phyloP scores from a whole-genome alignment of 2,113 vertebrate genomes.

The Uria lomvia region DNA sequence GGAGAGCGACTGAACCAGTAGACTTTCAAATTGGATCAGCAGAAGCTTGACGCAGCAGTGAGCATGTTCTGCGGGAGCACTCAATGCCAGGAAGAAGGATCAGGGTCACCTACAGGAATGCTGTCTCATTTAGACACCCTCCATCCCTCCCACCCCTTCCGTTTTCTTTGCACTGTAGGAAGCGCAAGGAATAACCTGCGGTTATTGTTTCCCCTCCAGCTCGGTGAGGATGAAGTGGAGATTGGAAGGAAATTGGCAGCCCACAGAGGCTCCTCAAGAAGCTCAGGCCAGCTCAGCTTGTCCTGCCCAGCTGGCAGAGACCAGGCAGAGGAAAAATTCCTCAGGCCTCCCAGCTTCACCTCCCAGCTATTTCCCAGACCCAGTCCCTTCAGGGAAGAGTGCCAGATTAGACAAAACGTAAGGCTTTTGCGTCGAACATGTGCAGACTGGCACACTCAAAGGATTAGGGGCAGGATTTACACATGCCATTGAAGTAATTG shows the following conservation, averaged over 20 bases:
- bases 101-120: neutral
- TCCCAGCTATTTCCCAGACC: neutral
- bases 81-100: neutral
- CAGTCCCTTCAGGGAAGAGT: neutral
- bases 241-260: neutral
- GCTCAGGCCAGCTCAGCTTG: neutral
- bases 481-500: neutral
- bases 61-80: neutral
- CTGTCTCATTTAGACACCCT: neutral
- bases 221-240: neutral
- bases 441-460: neutral
- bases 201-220: neutral
- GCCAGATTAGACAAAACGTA: neutral
- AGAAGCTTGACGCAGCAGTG: neutral
- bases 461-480: neutral
- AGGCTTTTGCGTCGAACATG: neutral
- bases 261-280: neutral
- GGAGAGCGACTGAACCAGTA: accelerated
- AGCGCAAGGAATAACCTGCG: no score
- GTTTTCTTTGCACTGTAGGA: neutral
- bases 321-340: neutral
- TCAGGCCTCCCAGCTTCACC: neutral
- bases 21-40: neutral
- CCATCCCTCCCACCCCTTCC: neutral
- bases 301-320: neutral